These are phyloP conservation scores for Nestor notabilis DNA, from an alignment of 2,113 vertebrate species.

Conservation along the genomic window DNA sequence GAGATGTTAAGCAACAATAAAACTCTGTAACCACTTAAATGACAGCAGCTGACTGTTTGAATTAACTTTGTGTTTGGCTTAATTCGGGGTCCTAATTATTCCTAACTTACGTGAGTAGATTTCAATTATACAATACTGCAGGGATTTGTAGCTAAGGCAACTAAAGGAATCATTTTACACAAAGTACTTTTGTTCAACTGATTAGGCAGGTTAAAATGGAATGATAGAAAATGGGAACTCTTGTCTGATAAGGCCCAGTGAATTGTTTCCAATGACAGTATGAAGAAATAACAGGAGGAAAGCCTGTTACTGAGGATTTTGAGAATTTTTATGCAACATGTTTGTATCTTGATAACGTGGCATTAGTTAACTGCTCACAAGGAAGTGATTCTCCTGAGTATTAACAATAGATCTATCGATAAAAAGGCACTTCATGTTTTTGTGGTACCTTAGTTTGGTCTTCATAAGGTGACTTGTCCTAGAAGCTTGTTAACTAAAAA, in stretches of 20 bases:
- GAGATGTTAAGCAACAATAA: slow-evolving; percentile 78
- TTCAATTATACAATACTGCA: slow-evolving; percentile 80
- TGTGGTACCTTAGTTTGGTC: neutral
- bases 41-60: slow-evolving; percentile 79
- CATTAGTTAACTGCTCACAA: neutral
- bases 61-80: slow-evolving; percentile 83
- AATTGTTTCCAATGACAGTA: slow-evolving; percentile 50
- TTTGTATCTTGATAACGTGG: neutral
- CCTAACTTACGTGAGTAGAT: slow-evolving; percentile 82
- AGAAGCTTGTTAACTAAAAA: neutral
- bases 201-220: slow-evolving; percentile 78
- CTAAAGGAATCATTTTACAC: slow-evolving; percentile 81
- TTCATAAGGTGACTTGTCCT: neutral
- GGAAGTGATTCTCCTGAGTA: neutral
- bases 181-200: slow-evolving; percentile 80
- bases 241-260: slow-evolving; percentile 62
- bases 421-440: neutral
- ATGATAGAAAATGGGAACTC: slow-evolving; percentile 73
- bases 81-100: slow-evolving; percentile 85
- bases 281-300: neutral
- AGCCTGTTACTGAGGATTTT: neutral
- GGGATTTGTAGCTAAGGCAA: slow-evolving; percentile 85
- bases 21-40: slow-evolving; percentile 72
- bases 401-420: neutral
- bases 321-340: neutral